These are phyloP conservation scores for Amphiprion clarkii DNA, from an alignment of 2,797 vertebrate species.

Conservation along the genomic window DNA sequence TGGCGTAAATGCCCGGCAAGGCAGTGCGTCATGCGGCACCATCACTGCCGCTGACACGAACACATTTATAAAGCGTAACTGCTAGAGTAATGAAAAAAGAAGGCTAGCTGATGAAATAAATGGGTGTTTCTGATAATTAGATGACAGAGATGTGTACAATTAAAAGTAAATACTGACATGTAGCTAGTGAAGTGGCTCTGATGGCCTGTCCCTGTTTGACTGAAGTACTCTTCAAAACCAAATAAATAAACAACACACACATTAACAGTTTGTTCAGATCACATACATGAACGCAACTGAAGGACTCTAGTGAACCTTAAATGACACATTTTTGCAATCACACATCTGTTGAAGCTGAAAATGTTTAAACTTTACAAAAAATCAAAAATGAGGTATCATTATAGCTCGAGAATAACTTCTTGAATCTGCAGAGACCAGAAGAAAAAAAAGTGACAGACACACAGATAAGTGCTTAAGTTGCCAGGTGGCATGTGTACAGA, in stretches of 20 bases:
- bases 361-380: too few species aligned
- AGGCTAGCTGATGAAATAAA: not conserved
- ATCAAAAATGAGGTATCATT: too few species aligned
- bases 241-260: not conserved
- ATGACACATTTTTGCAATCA: too few species aligned
- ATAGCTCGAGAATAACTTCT: too few species aligned
- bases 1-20: slow-evolving; percentile 22
- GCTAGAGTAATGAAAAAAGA: not conserved
- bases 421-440: too few species aligned
- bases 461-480: not conserved
- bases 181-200: not conserved
- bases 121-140: not conserved
- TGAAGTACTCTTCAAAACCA: not conserved
- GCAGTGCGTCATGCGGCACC: not conserved
- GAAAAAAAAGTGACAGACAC: too few species aligned
- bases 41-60: slow-evolving; percentile 15
- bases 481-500: not conserved
- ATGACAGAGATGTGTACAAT: not conserved
- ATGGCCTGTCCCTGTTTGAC: not conserved
- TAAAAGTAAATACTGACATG: not conserved
- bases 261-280: not conserved
- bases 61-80: slow-evolving; percentile 1
- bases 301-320: too few species aligned
- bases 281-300: too few species aligned
- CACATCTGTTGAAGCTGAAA: too few species aligned